phyloP scores from a whole-genome alignment of 2,888 invertebrate species.

The Yponomeuta malinellus region DNA sequence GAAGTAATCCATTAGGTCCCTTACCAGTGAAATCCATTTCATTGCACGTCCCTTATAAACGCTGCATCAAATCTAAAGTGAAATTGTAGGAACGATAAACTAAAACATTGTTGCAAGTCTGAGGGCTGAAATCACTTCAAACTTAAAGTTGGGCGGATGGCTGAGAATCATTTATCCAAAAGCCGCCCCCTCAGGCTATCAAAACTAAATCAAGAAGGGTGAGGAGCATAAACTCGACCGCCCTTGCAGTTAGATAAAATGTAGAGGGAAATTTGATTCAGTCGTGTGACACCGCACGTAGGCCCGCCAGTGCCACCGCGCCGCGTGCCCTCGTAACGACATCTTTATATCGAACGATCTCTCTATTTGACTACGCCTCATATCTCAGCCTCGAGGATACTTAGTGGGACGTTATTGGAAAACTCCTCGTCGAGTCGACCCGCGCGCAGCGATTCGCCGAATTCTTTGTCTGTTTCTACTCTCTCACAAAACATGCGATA shows the following conservation, averaged over 20 bases:
- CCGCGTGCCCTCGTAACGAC: slow-evolving; percentile 49
- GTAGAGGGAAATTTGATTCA: slow-evolving; percentile 71
- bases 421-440: slow-evolving; percentile 39
- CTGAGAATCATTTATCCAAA: slow-evolving; percentile 65
- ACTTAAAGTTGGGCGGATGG: slow-evolving; percentile 22
- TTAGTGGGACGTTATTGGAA: slow-evolving; percentile 60
- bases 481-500: not conserved
- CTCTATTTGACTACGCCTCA: slow-evolving; percentile 66
- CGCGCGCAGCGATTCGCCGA: slow-evolving; percentile 1
- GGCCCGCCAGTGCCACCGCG: slow-evolving; percentile 19
- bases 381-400: slow-evolving; percentile 56
- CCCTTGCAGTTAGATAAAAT: slow-evolving; percentile 72
- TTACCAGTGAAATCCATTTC: slow-evolving; percentile 53
- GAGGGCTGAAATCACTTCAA: slow-evolving; percentile 32
- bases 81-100: slow-evolving; percentile 47
- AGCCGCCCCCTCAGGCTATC: slow-evolving; percentile 69
- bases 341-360: slow-evolving; percentile 61
- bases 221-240: slow-evolving; percentile 67
- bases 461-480: slow-evolving; percentile 8
- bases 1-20: slow-evolving; percentile 40
- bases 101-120: slow-evolving; percentile 63
- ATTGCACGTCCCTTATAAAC: slow-evolving; percentile 49
- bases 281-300: slow-evolving; percentile 61
- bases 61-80: slow-evolving; percentile 47
- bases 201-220: slow-evolving; percentile 73